Conservation (phyloP, 23 tunicate genomes). For the Halocynthia roretzi region DNA sequence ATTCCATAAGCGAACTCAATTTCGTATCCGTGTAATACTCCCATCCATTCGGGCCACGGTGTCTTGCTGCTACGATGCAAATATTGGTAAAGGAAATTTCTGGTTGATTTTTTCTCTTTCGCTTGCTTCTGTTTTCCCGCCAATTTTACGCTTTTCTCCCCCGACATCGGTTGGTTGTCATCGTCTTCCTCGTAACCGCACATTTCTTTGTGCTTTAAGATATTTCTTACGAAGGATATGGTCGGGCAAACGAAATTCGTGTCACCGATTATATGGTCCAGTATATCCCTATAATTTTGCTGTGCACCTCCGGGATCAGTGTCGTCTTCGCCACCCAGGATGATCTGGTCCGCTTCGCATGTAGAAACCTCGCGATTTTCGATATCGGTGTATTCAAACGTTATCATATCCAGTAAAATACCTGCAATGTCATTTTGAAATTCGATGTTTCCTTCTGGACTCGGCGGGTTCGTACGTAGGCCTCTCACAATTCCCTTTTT, state of each 20-base stretch:
- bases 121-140: background rate
- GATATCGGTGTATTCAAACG: slow-evolving; percentile 52
- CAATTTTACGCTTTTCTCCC: background rate
- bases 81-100: slow-evolving; percentile 49
- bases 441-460: slow-evolving; percentile 1
- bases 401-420: slow-evolving; percentile 3
- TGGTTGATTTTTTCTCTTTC: background rate
- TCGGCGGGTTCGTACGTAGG: slow-evolving; percentile 16
- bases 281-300: slow-evolving; percentile 33
- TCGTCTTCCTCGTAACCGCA: background rate
- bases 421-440: slow-evolving; percentile 8
- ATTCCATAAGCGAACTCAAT: slow-evolving; percentile 80
- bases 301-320: background rate
- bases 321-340: too few species aligned
- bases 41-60: slow-evolving; percentile 98
- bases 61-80: slow-evolving; percentile 59
- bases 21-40: slow-evolving; percentile 94
- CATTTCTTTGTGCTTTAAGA: background rate
- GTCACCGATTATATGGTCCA: slow-evolving; percentile 88
- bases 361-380: background rate
- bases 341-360: background rate
- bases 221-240: slow-evolving; percentile 23
- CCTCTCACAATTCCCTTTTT: slow-evolving; percentile 27
- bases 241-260: slow-evolving; percentile 69
- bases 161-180: slow-evolving; percentile 1